Evolutionary conservation across 2,113 vertebrate species (phyloP).

Genomic region (Pantherophis guttatus): DNA sequence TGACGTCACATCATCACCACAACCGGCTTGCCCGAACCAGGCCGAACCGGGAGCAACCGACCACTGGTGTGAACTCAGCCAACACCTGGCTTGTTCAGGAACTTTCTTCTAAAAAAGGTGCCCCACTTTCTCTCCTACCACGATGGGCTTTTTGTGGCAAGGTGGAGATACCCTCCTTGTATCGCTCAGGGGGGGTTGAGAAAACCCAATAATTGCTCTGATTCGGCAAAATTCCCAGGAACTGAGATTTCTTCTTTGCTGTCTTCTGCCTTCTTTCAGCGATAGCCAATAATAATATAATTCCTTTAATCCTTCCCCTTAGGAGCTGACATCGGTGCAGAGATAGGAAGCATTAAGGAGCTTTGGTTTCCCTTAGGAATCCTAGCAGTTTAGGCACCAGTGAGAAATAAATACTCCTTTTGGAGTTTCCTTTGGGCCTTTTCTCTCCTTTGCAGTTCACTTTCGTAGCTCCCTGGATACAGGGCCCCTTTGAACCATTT

Average conservation of each 20-base stretch:
- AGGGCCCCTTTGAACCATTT: not conserved
- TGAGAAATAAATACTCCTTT: not conserved
- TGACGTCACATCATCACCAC: too few relatives aligned
- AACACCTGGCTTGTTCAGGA: not conserved
- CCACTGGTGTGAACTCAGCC: not conserved
- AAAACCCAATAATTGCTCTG: conserved; percentile 27
- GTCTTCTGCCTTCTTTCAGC: conserved; percentile 17
- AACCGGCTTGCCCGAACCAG: too few relatives aligned
- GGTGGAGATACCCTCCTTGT: fast-evolving
- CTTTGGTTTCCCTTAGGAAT: conserved; percentile 60
- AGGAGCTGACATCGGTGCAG: conserved; percentile 39
- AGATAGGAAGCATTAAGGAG: conserved; percentile 17
- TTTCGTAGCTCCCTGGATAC: not conserved
- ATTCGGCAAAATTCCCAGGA: conserved; percentile 57
- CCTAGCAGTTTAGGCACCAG: not conserved
- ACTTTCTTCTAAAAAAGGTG: not conserved
- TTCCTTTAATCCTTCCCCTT: conserved; percentile 65
- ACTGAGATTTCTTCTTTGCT: conserved; percentile 44
- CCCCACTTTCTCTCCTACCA: not conserved
- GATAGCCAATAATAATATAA: conserved; percentile 70
- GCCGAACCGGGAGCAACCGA: too few relatives aligned
- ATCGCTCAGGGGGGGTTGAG: not conserved
- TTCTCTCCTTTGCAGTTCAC: not conserved
- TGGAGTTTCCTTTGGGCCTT: not conserved
- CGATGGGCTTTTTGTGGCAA: not conserved